phyloP scores from a whole-genome alignment of 2,113 vertebrate species.

The Symphodus melops region DNA sequence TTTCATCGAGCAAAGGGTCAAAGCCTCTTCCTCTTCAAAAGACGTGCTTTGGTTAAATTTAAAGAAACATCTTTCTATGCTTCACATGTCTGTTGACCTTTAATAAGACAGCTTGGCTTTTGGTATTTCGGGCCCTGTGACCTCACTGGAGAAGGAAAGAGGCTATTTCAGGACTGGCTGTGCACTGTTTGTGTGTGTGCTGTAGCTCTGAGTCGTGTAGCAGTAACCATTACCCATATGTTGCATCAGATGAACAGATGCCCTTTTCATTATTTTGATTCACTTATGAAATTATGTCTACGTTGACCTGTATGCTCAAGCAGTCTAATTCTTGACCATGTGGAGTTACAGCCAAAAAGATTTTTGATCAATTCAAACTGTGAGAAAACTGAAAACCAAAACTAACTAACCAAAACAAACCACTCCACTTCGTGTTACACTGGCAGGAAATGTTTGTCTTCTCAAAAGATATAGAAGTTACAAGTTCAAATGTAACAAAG shows the following conservation, averaged over 20 bases:
- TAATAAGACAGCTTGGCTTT: slow-evolving; percentile 43
- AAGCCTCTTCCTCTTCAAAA: background rate
- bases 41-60: background rate
- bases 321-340: no score
- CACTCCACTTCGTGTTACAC: no score
- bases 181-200: background rate
- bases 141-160: slow-evolving; percentile 39
- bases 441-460: background rate
- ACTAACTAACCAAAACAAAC: background rate
- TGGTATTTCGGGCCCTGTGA: slow-evolving; percentile 60
- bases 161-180: slow-evolving; percentile 51
- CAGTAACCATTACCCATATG: slow-evolving; percentile 32
- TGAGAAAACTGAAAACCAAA: background rate
- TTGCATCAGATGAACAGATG: slow-evolving; percentile 54
- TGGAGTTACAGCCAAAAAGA: background rate
- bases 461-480: background rate
- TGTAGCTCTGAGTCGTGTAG: slow-evolving; percentile 2
- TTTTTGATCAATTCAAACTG: background rate
- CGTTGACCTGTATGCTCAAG: no score
- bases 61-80: slow-evolving; percentile 4
- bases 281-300: no score
- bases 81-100: slow-evolving; percentile 58
- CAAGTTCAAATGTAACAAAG: background rate
- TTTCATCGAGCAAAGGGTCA: background rate
- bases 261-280: background rate